Conservation (phyloP, 2,113 vertebrate genomes). For the Myrmecobius fasciatus region DNA sequence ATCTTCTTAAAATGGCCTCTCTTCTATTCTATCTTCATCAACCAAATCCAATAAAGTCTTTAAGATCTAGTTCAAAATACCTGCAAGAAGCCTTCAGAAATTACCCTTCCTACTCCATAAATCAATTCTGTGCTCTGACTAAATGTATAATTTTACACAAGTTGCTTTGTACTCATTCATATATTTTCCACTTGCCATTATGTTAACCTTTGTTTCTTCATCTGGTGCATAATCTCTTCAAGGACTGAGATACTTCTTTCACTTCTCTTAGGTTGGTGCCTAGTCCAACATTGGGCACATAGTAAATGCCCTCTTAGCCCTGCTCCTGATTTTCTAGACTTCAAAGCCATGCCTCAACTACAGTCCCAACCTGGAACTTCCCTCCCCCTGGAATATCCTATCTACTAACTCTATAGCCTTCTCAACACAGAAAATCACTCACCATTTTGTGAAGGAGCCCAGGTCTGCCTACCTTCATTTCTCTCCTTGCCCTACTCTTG, state of each 20-base stretch:
- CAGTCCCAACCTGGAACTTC: not conserved
- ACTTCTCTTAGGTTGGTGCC: not conserved
- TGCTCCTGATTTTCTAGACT: not conserved
- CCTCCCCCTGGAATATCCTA: not conserved
- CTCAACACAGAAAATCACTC: not conserved
- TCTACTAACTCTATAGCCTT: not conserved
- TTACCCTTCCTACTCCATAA: not conserved
- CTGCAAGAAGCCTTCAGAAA: not conserved
- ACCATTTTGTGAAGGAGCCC: not conserved
- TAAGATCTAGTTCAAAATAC: not conserved
- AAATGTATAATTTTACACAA: not conserved
- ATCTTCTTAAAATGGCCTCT: constrained; percentile 15
- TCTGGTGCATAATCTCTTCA: not conserved
- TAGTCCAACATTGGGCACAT: not conserved
- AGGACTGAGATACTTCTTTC: not conserved
- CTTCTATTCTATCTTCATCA: not conserved
- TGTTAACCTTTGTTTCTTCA: not conserved
- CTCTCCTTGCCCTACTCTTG: not conserved
- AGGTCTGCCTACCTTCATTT: not conserved
- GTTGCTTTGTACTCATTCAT: not conserved
- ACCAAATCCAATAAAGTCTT: not conserved
- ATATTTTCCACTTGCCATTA: not conserved
- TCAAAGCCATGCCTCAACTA: not conserved
- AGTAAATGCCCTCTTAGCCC: not conserved
- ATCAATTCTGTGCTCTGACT: not conserved